Percentiles rank a stretch among this genome's conserved stretches.
Conservation (phyloP, 2,113 vertebrate species). For the Podiceps cristatus region DNA sequence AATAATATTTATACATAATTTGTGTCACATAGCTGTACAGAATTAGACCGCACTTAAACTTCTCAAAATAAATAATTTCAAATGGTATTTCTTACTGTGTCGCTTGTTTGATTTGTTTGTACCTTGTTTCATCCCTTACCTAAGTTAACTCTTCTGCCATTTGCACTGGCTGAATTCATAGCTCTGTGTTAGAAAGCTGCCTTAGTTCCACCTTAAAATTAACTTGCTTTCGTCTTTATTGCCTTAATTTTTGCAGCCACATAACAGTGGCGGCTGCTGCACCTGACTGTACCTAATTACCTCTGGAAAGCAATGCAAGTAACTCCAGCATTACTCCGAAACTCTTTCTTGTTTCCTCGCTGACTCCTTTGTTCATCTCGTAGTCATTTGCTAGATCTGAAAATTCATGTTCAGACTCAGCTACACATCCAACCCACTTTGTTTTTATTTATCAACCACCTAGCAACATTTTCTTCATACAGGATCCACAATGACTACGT, state of each 20-base stretch:
- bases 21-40: background rate
- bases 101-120: background rate
- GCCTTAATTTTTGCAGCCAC: constrained; percentile 48
- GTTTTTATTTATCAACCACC: constrained; percentile 78
- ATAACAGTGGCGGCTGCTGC: constrained; percentile 42
- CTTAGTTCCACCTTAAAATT: constrained; percentile 62
- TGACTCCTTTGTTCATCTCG: constrained; percentile 47
- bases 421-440: constrained; percentile 46
- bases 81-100: background rate
- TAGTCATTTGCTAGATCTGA: constrained; percentile 59
- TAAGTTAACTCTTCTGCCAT: background rate
- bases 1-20: background rate
- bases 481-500: background rate
- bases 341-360: constrained; percentile 71
- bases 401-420: constrained; percentile 76
- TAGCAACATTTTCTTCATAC: constrained; percentile 72
- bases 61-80: background rate
- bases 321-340: constrained; percentile 43
- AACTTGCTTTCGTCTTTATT: constrained; percentile 58
- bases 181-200: background rate
- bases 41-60: background rate
- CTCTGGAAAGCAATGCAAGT: constrained; percentile 48
- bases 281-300: constrained; percentile 69
- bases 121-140: background rate
- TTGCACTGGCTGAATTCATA: background rate